Evolutionary conservation across 2,888 invertebrate species (phyloP).

Genomic region (Diaprepes abbreviatus): DNA sequence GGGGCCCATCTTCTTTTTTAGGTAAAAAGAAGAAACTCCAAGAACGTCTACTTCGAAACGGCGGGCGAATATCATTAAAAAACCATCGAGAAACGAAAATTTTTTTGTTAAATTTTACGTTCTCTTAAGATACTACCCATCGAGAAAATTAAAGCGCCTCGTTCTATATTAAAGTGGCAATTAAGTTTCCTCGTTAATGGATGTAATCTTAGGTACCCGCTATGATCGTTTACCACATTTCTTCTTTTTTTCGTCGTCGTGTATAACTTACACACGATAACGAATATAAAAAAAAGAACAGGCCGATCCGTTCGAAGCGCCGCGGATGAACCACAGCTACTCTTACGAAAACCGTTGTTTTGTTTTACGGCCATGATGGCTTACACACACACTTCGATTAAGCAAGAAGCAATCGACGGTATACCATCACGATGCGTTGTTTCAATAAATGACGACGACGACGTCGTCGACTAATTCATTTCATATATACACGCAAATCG

Average conservation of each 20-base stretch:
- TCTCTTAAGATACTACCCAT: too few relatives aligned
- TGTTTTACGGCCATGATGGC: not conserved
- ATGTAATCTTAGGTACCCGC: conserved; percentile 59
- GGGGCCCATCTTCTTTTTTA: too few relatives aligned
- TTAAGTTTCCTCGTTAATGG: too few relatives aligned
- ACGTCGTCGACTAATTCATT: too few relatives aligned
- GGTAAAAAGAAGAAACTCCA: too few relatives aligned
- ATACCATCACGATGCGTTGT: not conserved
- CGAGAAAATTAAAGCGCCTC: too few relatives aligned
- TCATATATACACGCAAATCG: too few relatives aligned
- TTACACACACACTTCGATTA: not conserved
- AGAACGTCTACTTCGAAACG: not conserved
- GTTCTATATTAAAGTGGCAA: too few relatives aligned
- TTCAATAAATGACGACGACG: too few relatives aligned
- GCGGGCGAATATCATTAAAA: not conserved
- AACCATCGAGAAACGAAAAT: not conserved
- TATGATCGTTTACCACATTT: not conserved
- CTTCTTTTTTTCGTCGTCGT: not conserved
- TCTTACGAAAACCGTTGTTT: not conserved
- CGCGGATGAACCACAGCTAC: not conserved
- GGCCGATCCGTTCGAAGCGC: not conserved
- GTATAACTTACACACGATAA: too few relatives aligned
- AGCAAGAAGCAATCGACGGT: not conserved
- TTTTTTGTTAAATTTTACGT: too few relatives aligned
- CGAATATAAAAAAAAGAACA: not conserved